A percentile compares a stretch with the other conserved stretches of the same genome.
These are phyloP conservation scores for Listronotus oregonensis DNA, from an alignment of 1,140 invertebrate genomes.

Conservation along the genomic window DNA sequence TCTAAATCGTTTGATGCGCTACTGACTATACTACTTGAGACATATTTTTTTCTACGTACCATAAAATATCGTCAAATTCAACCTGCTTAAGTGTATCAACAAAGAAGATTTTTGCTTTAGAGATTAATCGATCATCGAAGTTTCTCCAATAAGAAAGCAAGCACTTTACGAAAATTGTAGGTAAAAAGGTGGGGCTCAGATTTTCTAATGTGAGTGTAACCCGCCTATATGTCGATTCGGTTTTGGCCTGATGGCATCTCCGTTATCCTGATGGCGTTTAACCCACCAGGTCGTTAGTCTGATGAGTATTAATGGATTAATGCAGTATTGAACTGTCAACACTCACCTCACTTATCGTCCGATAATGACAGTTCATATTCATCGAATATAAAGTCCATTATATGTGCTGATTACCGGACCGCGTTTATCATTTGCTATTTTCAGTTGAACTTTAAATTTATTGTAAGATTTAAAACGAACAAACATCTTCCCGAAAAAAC, in stretches of 20 bases:
- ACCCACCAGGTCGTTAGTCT: constrained; percentile 50
- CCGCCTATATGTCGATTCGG: constrained; percentile 30
- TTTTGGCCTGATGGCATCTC: constrained; percentile 28
- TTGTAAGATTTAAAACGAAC: too few species aligned
- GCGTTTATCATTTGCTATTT: too few species aligned
- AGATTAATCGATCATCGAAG: constrained; percentile 32
- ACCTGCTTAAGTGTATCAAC: constrained; percentile 26
- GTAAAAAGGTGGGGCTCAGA: constrained; percentile 35
- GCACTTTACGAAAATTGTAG: constrained; percentile 36
- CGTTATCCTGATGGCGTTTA: constrained; percentile 38
- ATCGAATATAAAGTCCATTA: too few species aligned
- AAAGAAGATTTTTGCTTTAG: constrained; percentile 24
- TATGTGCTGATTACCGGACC: too few species aligned
- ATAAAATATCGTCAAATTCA: constrained; percentile 24
- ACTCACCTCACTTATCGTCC: constrained; percentile 39
- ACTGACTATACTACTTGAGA: constrained; percentile 5
- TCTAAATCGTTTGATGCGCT: too few species aligned
- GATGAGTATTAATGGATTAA: constrained; percentile 54
- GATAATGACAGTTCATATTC: constrained; percentile 30
- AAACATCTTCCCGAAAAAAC: too few species aligned
- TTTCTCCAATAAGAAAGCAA: constrained; percentile 33
- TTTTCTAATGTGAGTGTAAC: constrained; percentile 33
- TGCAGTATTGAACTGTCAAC: constrained; percentile 55
- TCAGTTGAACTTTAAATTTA: too few species aligned
- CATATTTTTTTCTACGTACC: constrained; percentile 8